phyloP scores from a whole-genome alignment of 1,140 invertebrate genomes.

The Drosophila takahashii region DNA sequence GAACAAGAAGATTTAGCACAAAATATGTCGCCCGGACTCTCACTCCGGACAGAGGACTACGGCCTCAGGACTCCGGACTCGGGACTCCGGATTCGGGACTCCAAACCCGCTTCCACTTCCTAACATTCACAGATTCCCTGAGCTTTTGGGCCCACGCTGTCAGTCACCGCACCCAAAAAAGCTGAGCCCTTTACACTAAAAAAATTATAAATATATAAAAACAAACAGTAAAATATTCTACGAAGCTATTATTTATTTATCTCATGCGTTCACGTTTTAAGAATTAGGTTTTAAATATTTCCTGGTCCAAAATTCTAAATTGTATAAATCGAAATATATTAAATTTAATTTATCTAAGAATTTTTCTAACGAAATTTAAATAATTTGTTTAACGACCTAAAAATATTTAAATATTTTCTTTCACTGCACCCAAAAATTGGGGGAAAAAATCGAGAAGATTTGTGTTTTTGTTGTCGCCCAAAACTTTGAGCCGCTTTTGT shows the following conservation, averaged over 20 bases:
- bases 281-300: no score
- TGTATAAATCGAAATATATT: no score
- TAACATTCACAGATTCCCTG: constrained; percentile 4
- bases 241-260: no score
- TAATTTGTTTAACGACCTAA: no score
- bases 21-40: constrained; percentile 65
- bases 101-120: constrained; percentile 15
- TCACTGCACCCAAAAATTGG: constrained; percentile 9
- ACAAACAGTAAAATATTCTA: neutral
- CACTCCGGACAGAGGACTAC: constrained; percentile 15
- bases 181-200: constrained; percentile 8
- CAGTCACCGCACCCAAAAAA: constrained; percentile 36
- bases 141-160: constrained; percentile 38
- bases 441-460: constrained; percentile 48
- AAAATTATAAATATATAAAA: neutral
- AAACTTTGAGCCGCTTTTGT: constrained; percentile 67
- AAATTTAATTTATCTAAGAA: no score
- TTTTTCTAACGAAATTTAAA: no score
- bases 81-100: constrained; percentile 12
- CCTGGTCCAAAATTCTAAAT: no score
- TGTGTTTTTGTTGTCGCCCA: constrained; percentile 55
- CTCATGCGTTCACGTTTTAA: no score
- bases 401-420: neutral
- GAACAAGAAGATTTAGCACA: constrained; percentile 80
- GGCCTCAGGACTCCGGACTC: constrained; percentile 34